Evolutionary conservation across 2,797 vertebrate species (phyloP).

Genomic region (Argya squamiceps): DNA sequence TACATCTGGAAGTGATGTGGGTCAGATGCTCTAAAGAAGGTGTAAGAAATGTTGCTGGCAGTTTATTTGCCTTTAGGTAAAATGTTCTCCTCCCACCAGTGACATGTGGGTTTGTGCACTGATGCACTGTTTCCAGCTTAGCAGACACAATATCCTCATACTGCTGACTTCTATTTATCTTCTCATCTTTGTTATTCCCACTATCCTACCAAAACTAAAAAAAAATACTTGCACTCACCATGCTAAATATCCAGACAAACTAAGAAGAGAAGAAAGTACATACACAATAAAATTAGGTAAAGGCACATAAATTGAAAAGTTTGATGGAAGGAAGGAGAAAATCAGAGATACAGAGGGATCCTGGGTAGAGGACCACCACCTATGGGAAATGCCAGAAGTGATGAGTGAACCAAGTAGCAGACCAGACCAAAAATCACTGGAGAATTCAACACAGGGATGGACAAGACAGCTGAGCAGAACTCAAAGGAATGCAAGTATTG

Average conservation of each 20-base stretch:
- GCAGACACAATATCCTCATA: background rate
- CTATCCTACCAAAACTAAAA: background rate
- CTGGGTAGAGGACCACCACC: background rate
- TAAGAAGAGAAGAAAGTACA: background rate
- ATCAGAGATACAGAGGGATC: background rate
- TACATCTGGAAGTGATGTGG: background rate
- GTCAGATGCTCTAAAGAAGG: background rate
- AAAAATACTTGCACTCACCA: background rate
- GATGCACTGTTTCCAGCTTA: background rate
- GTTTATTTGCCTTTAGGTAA: background rate
- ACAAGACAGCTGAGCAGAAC: background rate
- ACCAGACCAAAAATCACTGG: background rate
- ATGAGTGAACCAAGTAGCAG: background rate
- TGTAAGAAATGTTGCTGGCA: slow-evolving; percentile 7
- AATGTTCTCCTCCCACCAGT: background rate
- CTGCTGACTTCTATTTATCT: background rate
- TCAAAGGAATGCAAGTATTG: background rate
- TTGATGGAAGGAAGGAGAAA: background rate
- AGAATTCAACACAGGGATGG: background rate
- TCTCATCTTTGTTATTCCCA: background rate
- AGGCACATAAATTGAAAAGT: background rate
- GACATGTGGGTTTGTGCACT: background rate
- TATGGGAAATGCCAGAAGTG: background rate
- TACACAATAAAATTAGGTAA: background rate
- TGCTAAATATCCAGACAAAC: background rate